phyloP scores from a whole-genome alignment of 2,797 vertebrate species.

The Sebastes alutus region DNA sequence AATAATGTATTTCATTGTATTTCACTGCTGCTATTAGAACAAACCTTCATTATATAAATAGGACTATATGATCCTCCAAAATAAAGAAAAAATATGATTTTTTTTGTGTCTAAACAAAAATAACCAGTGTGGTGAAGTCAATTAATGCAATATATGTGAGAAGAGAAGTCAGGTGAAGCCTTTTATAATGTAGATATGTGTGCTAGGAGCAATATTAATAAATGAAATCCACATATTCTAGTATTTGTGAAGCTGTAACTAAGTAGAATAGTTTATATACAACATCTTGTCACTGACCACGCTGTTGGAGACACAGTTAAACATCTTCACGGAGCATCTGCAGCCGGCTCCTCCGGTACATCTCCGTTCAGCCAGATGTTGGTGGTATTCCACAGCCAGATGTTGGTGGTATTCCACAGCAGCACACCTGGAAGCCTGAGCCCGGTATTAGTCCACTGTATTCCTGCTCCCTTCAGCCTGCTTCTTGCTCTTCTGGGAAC shows the following conservation, averaged over 20 bases:
- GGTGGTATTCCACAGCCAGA: slow-evolving; percentile 23
- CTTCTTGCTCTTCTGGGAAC: not conserved
- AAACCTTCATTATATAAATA: not conserved
- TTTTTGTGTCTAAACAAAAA: not conserved
- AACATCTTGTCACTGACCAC: slow-evolving; percentile 79
- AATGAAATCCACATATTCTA: not conserved
- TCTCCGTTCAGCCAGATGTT: slow-evolving; percentile 66
- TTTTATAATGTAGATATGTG: not conserved
- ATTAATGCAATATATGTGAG: not conserved
- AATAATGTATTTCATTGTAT: not conserved
- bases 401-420: slow-evolving; percentile 12
- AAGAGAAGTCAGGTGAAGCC: too few species aligned
- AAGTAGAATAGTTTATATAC: not conserved
- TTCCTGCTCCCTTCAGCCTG: not conserved
- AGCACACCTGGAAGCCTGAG: not conserved
- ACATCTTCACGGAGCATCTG: slow-evolving; percentile 82
- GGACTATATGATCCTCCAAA: not conserved
- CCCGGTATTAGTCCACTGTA: not conserved
- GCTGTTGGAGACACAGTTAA: slow-evolving; percentile 79
- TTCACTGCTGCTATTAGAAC: not conserved
- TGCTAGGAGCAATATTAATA: not conserved
- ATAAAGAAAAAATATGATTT: not conserved
- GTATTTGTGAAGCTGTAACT: too few species aligned
- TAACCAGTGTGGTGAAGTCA: not conserved
- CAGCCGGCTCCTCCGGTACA: slow-evolving; percentile 85